These are phyloP conservation scores for Leptodactylus fallax DNA, from an alignment of 2,797 vertebrate genomes.

Conservation along the genomic window DNA sequence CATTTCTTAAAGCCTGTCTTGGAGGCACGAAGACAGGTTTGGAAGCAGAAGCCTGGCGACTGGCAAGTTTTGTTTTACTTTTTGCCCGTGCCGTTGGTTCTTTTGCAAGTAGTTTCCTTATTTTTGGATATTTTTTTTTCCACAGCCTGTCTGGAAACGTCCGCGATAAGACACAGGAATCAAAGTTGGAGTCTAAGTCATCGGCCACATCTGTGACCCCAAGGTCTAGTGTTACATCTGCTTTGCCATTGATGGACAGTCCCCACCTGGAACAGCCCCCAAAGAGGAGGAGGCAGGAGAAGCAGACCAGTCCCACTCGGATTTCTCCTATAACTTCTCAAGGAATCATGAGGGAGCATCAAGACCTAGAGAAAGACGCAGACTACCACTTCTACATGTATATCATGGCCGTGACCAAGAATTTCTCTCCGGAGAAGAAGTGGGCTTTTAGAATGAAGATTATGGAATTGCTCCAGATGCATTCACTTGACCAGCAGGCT, in stretches of 20 bases:
- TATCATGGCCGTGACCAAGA: conserved; percentile 3
- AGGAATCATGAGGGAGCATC: neutral
- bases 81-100: too few species aligned
- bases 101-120: too few species aligned
- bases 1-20: conserved; percentile 3
- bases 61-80: neutral
- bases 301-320: neutral
- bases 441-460: conserved; percentile 8
- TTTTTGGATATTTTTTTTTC: neutral
- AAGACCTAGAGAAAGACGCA: conserved; percentile 2
- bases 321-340: neutral
- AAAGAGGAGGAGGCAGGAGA: neutral
- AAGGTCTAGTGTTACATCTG: neutral
- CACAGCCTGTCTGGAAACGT: neutral
- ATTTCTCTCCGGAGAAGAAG: neutral
- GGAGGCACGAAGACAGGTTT: conserved; percentile 3
- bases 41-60: neutral
- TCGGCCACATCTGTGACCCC: neutral
- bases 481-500: neutral
- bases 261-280: neutral
- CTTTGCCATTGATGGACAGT: neutral
- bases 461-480: conserved; percentile 1
- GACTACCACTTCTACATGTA: conserved; percentile 25
- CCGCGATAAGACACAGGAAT: neutral
- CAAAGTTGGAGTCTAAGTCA: neutral